These are phyloP conservation scores for Phaedon cochleariae DNA, from an alignment of 2,888 invertebrate species.

Conservation along the genomic window DNA sequence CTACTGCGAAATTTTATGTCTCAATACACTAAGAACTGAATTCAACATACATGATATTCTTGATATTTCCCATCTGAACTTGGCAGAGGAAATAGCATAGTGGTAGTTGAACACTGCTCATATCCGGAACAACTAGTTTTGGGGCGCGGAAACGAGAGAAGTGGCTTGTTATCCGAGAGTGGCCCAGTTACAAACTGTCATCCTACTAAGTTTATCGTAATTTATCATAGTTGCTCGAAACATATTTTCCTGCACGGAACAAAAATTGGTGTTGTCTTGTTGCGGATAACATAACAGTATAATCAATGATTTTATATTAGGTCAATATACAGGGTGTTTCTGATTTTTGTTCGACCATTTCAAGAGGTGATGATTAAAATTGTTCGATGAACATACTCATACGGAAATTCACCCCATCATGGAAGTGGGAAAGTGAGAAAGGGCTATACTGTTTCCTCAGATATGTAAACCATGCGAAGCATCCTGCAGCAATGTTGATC, in stretches of 20 bases:
- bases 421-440: too few relatives aligned
- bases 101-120: slow-evolving; percentile 34
- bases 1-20: too few relatives aligned
- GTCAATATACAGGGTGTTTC: too few relatives aligned
- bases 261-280: background rate
- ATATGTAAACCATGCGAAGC: too few relatives aligned
- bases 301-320: too few relatives aligned
- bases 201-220: slow-evolving; percentile 23
- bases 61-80: slow-evolving; percentile 30
- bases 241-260: slow-evolving; percentile 19
- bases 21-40: background rate
- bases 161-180: slow-evolving; percentile 33
- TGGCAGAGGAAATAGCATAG: slow-evolving; percentile 35
- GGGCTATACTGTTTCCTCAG: too few relatives aligned
- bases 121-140: slow-evolving; percentile 34
- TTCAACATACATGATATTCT: background rate
- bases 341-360: too few relatives aligned
- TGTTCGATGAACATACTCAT: too few relatives aligned
- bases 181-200: slow-evolving; percentile 26
- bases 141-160: slow-evolving; percentile 32
- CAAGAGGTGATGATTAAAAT: too few relatives aligned
- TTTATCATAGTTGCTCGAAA: slow-evolving; percentile 26
- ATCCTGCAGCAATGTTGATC: too few relatives aligned
- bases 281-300: background rate
- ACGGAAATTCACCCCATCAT: too few relatives aligned